These are phyloP conservation scores for Encarsia formosa DNA, from an alignment of 2,888 invertebrate species.

Conservation along the genomic window DNA sequence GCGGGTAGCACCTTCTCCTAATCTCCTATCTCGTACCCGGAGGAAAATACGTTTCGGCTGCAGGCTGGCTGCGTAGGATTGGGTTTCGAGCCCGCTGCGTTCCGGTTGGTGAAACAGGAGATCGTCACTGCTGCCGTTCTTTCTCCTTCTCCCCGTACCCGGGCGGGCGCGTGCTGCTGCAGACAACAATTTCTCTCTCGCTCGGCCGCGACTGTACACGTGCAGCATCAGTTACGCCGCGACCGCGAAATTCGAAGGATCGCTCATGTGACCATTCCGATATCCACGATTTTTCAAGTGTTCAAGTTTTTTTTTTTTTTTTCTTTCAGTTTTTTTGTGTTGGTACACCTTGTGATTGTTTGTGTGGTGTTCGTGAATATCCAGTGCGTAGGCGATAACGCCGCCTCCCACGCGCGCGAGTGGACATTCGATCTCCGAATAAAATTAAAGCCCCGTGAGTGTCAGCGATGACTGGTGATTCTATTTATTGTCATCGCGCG, in stretches of 20 bases:
- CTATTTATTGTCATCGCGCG: too few species aligned
- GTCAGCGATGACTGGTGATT: too few species aligned
- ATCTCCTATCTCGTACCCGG: conserved; percentile 23
- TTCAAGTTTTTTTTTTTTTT: too few species aligned
- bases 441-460: too few species aligned
- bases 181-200: conserved; percentile 9
- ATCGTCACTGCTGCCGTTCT: conserved; percentile 35
- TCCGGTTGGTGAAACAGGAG: conserved; percentile 34
- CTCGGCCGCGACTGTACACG: not conserved
- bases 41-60: conserved; percentile 30
- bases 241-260: conserved; percentile 29
- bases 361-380: too few species aligned
- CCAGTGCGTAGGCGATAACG: too few species aligned
- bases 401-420: too few species aligned
- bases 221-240: conserved; percentile 21
- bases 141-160: conserved; percentile 27
- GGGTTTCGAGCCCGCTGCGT: conserved; percentile 31
- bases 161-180: conserved; percentile 22
- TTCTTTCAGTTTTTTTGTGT: too few species aligned
- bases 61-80: conserved; percentile 28
- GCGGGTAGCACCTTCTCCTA: too few species aligned
- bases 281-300: too few species aligned
- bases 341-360: too few species aligned
- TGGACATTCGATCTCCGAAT: too few species aligned
- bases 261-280: conserved; percentile 1